Percentiles rank a stretch among this genome's conserved stretches.
phyloP scores from a whole-genome alignment of 2,888 invertebrate species.

The Polia nebulosa region DNA sequence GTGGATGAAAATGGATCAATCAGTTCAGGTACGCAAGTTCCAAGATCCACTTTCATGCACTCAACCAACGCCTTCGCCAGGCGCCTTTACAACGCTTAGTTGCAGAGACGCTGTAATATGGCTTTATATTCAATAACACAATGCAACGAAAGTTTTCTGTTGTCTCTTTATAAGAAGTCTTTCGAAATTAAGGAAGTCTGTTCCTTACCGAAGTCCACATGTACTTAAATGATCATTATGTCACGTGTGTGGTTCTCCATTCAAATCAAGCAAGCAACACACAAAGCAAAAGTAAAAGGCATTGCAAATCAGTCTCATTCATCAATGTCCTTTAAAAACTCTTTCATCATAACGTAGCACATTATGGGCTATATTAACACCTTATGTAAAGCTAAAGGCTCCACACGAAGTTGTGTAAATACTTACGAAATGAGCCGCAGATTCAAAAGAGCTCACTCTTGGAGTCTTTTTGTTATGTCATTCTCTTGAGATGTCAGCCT shows the following conservation, averaged over 20 bases:
- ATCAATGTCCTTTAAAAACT: constrained; percentile 21
- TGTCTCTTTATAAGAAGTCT: background rate
- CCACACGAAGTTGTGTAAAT: constrained; percentile 46
- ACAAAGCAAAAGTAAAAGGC: constrained; percentile 8
- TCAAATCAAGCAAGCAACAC: background rate
- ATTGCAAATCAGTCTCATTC: constrained; percentile 6
- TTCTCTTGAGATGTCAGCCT: constrained; percentile 40
- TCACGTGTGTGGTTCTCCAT: background rate
- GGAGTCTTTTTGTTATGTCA: constrained; percentile 62
- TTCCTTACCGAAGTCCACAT: background rate
- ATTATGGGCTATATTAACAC: background rate
- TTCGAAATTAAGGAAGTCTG: background rate
- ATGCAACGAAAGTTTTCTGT: background rate
- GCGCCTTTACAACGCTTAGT: background rate
- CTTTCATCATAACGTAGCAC: constrained; percentile 18
- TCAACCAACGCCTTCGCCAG: background rate
- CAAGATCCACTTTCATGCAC: too few relatives aligned
- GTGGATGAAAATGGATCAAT: too few relatives aligned
- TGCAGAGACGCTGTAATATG: background rate
- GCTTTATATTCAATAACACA: background rate
- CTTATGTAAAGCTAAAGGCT: constrained; percentile 48
- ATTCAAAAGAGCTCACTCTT: constrained; percentile 54
- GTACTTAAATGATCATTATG: background rate
- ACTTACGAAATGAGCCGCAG: constrained; percentile 57
- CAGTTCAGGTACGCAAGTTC: too few relatives aligned